Evolutionary conservation across 1,140 invertebrate genomes (phyloP).

Genomic region (Drosophila ohnishii): DNA sequence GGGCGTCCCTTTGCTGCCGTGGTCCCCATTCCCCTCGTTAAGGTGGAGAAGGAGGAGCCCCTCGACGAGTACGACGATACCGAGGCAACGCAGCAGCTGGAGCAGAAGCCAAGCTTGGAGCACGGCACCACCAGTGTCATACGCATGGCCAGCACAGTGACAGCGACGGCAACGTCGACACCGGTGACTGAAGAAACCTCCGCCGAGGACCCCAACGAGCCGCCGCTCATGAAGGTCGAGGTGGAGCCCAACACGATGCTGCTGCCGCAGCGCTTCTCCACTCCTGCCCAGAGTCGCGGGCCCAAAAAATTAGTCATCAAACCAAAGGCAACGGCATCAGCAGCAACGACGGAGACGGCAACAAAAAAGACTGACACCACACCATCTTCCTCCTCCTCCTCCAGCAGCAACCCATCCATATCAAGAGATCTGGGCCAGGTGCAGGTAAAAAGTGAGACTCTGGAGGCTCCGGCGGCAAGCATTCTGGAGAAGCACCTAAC

Average conservation of each 20-base stretch:
- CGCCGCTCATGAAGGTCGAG: conserved; percentile 64
- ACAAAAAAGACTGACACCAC: conserved; percentile 69
- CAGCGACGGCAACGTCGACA: conserved; percentile 7
- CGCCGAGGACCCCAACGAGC: conserved; percentile 66
- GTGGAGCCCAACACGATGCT: conserved; percentile 57
- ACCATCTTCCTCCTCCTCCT: conserved; percentile 36
- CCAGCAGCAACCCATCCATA: conserved; percentile 56
- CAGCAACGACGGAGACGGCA: conserved; percentile 24
- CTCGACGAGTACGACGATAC: conserved; percentile 68
- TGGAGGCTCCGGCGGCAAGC: conserved; percentile 37
- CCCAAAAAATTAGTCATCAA: conserved; percentile 82
- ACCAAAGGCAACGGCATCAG: conserved; percentile 66
- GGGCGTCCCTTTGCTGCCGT: conserved; percentile 62
- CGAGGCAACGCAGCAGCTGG: conserved; percentile 15
- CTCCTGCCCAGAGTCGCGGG: conserved; percentile 62
- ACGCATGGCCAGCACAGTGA: conserved; percentile 70
- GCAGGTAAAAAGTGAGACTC: conserved; percentile 65
- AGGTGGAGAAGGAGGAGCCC: conserved; percentile 79
- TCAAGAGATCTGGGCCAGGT: conserved; percentile 67
- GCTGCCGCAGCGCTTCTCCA: conserved; percentile 51
- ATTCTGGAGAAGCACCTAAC: conserved; percentile 76
- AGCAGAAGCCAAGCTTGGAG: conserved; percentile 58
- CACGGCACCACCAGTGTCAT: conserved; percentile 77
- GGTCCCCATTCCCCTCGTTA: conserved; percentile 71
- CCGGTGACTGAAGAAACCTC: conserved; percentile 11